phyloP scores from a whole-genome alignment of 2,888 invertebrate genomes.

The Ormyrus rosae region DNA sequence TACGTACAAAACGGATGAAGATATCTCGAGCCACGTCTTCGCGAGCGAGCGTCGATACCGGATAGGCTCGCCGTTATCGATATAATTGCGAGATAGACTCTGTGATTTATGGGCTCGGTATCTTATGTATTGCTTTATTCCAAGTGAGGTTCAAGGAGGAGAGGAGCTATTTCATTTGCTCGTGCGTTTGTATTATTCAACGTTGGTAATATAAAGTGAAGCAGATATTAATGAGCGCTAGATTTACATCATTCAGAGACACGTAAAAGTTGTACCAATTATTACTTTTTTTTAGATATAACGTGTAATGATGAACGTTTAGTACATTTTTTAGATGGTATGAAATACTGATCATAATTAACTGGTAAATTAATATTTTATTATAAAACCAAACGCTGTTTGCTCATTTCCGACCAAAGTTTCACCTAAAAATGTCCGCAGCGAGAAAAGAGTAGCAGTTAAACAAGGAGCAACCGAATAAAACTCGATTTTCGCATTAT shows the following conservation, averaged over 20 bases:
- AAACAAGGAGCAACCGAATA: neutral
- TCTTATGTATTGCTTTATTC: conserved; percentile 58
- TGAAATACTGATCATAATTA: neutral
- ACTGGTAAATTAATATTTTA: too few relatives aligned
- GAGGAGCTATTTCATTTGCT: conserved; percentile 15
- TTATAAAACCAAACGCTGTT: too few relatives aligned
- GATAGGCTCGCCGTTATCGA: conserved; percentile 68
- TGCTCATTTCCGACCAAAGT: too few relatives aligned
- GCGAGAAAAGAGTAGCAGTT: too few relatives aligned
- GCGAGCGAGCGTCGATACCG: conserved; percentile 63
- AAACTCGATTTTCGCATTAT: conserved; percentile 34
- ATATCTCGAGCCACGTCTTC: conserved; percentile 62
- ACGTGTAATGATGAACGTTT: too few relatives aligned
- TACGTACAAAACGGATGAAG: conserved; percentile 60
- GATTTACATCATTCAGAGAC: neutral
- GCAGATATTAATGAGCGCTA: neutral
- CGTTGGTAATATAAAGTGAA: conserved; percentile 14
- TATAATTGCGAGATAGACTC: conserved; percentile 69
- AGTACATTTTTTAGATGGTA: too few relatives aligned
- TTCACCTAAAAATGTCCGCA: too few relatives aligned
- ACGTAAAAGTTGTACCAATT: too few relatives aligned
- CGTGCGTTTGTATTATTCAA: conserved; percentile 19
- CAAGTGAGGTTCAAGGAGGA: conserved; percentile 17
- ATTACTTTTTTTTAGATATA: too few relatives aligned
- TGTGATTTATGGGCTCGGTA: conserved; percentile 65